Base-by-base conservation (phyloP, 2,113 vertebrate species). In the Nothocercus nigrocapillus region DNA sequence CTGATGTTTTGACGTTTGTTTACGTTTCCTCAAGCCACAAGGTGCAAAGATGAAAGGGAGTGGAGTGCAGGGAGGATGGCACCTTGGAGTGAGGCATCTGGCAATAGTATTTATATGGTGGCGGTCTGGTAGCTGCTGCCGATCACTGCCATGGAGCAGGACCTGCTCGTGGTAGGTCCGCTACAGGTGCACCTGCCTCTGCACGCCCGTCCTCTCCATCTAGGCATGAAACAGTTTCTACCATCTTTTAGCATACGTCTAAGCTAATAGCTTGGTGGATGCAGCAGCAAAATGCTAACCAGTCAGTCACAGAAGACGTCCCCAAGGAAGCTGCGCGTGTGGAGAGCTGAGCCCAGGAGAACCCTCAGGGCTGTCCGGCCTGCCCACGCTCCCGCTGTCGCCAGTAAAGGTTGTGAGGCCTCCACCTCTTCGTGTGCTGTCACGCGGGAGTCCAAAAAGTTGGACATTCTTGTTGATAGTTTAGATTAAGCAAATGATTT, bases 1-100 rank as follows among this genome's bases (percentile, higher is more conserved):
- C 8, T 30, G 56, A 77, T 13, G 10, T 90, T 94, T 94, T 49
- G 81, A 42, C 87, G 94, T 90, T 58, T 95, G 95, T 96, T 91
- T 88, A 90, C 94, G 94, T 95, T 97, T 97, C n/a, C 47, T 91
- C 32, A 30, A 91, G 92, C 85, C 83, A 24, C 85, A 81, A 45
- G 85, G 86, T 87, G 81, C 85, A 74, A 94, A 93, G 73, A 45
- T 86, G 88, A 96, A 92, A 95, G 95, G 95, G 59, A 49, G 12
- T 19, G 9, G 56, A 13, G 8, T 13, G 32, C 32, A 44, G 78
- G 49, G 36, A 51, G 34, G 30, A 44, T 22, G 49, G 27, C n/a
- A 87, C 8, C 15, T 54, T 1, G 1, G 18, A 15, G 5, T 2
- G 19, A 72, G n/a, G 14, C 28, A 42, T 66, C 51, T 54, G 3